phyloP scores from a whole-genome alignment of 2,797 vertebrate genomes.

The Pitangus sulphuratus region DNA sequence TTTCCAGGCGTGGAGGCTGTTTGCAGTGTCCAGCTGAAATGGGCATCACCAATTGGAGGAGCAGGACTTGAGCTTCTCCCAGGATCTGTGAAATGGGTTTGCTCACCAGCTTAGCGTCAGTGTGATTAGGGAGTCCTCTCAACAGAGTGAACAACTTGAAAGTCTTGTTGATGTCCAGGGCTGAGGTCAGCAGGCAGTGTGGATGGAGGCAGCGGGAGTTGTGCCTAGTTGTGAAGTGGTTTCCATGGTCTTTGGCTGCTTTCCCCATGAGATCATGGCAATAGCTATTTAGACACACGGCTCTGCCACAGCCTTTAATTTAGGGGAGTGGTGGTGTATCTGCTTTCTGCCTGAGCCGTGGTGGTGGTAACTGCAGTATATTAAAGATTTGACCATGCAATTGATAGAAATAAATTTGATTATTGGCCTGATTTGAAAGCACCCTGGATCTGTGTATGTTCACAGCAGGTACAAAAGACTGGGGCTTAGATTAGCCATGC shows the following conservation, averaged over 20 bases:
- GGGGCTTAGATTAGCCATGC: neutral
- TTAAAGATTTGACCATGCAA: neutral
- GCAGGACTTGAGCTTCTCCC: neutral
- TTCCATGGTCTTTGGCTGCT: slow-evolving; percentile 48
- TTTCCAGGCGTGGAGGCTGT: neutral
- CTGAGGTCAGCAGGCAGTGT: neutral
- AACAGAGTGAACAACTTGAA: neutral
- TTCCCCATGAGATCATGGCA: slow-evolving; percentile 58
- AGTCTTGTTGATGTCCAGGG: neutral
- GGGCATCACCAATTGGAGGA: neutral
- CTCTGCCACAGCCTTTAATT: slow-evolving; percentile 33
- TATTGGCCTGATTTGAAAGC: neutral
- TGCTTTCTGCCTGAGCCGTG: neutral
- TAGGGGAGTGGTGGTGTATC: neutral
- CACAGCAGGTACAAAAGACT: neutral
- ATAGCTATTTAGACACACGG: slow-evolving; percentile 6
- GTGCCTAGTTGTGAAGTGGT: slow-evolving; percentile 37
- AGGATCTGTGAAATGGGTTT: neutral
- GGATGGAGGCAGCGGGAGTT: slow-evolving; percentile 3
- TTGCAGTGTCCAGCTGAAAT: neutral
- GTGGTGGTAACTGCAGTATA: neutral
- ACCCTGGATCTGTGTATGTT: neutral
- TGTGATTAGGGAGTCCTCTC: neutral
- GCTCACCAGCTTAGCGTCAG: accelerated
- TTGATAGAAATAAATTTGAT: neutral